These are phyloP conservation scores for Caenorhabditis sp. DNA, from an alignment of 2,888 invertebrate genomes.

Conservation along the genomic window DNA sequence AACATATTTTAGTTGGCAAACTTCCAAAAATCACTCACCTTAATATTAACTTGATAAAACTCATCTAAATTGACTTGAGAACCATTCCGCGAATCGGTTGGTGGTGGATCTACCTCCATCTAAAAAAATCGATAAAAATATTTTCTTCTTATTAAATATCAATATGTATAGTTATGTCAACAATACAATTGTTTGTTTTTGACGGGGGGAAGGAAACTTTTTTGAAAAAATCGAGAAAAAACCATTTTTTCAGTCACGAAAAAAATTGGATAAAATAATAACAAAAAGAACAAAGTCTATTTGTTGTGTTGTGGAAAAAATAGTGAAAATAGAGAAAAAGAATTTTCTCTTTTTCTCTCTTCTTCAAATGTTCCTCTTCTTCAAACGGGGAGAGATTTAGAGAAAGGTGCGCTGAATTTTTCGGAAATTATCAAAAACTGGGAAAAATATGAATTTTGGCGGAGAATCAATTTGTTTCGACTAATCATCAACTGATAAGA, in stretches of 20 bases:
- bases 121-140: not conserved
- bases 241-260: not conserved
- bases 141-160: not conserved
- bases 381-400: too few relatives aligned
- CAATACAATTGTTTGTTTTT: not conserved
- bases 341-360: not conserved
- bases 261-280: not conserved
- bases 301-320: not conserved
- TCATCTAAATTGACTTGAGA: not conserved
- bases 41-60: conserved; percentile 3
- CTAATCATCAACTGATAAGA: too few relatives aligned
- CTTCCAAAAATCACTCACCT: not conserved
- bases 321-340: conserved; percentile 1
- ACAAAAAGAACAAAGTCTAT: not conserved
- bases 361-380: not conserved
- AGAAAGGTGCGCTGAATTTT: too few relatives aligned
- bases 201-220: too few relatives aligned
- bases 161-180: not conserved
- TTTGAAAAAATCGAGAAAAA: too few relatives aligned
- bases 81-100: not conserved
- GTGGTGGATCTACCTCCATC: not conserved
- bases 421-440: too few relatives aligned
- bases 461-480: too few relatives aligned
- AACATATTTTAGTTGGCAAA: too few relatives aligned
- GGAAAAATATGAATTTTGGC: too few relatives aligned